phyloP scores from a whole-genome alignment of 64 coral and sea anemone genomes.

The Acropora tenuis region DNA sequence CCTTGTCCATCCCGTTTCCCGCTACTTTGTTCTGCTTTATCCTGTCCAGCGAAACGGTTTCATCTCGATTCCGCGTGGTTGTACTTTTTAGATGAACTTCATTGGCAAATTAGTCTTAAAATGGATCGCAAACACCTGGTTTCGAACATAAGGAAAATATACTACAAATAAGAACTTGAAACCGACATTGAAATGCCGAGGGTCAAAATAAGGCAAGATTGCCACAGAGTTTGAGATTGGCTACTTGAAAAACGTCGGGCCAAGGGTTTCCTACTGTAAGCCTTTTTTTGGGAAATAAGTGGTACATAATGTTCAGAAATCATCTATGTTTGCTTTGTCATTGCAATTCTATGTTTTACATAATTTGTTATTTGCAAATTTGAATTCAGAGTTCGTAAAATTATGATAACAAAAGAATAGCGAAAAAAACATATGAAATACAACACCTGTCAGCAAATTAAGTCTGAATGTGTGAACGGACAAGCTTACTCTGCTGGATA shows the following conservation, averaged over 20 bases:
- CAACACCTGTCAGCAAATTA: neutral
- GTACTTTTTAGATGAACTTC: neutral
- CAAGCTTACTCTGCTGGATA: neutral
- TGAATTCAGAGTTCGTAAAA: too few relatives aligned
- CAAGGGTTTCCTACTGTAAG: neutral
- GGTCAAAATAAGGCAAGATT: neutral
- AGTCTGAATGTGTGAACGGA: neutral
- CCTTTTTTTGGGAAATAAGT: neutral
- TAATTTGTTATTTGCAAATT: too few relatives aligned
- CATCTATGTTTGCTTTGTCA: too few relatives aligned
- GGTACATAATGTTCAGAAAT: too few relatives aligned
- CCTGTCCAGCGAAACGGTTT: too few relatives aligned
- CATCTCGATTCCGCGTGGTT: neutral
- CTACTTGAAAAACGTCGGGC: neutral
- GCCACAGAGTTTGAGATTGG: too few relatives aligned
- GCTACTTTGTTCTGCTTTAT: too few relatives aligned
- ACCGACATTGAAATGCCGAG: neutral
- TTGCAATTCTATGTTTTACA: too few relatives aligned
- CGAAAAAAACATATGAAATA: neutral
- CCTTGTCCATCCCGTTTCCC: too few relatives aligned
- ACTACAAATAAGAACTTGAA: neutral
- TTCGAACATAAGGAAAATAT: neutral
- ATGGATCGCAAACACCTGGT: too few relatives aligned
- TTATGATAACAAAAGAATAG: neutral
- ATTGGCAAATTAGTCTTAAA: too few relatives aligned